These are phyloP conservation scores for Pterocles burchelli DNA, from an alignment of 2,113 vertebrate genomes.

Conservation along the genomic window DNA sequence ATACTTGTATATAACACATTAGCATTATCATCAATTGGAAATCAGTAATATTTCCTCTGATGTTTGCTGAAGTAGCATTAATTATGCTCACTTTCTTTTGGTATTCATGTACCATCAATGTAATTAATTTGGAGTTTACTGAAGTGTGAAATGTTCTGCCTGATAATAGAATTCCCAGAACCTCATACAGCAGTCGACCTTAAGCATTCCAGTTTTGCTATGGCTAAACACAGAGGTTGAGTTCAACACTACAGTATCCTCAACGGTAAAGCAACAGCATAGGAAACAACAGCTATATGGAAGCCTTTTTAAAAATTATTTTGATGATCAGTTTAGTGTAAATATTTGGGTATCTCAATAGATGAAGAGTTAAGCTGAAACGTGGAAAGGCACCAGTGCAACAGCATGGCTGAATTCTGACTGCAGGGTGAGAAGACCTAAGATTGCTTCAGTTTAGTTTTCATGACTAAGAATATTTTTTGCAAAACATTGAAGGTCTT, in stretches of 20 bases:
- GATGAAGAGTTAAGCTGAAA: background rate
- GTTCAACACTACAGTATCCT: background rate
- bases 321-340: background rate
- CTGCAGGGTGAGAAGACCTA: background rate
- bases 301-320: background rate
- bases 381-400: background rate
- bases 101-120: slow-evolving; percentile 42
- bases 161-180: slow-evolving; percentile 59
- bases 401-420: background rate
- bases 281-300: background rate
- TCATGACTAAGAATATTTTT: background rate
- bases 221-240: background rate
- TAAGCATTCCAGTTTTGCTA: background rate
- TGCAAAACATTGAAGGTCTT: background rate
- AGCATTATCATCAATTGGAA: slow-evolving; percentile 48
- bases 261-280: background rate
- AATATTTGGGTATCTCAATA: background rate
- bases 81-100: background rate
- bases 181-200: background rate
- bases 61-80: slow-evolving; percentile 43
- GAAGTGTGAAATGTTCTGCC: slow-evolving; percentile 46
- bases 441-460: background rate
- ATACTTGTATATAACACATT: slow-evolving; percentile 6
- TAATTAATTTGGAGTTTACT: slow-evolving; percentile 57
- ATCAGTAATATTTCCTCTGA: slow-evolving; percentile 44